Percentiles rank a stretch among this genome's conserved stretches.
Conservation (phyloP, 2,797 vertebrate genomes). For the Epinephelus awoara region DNA sequence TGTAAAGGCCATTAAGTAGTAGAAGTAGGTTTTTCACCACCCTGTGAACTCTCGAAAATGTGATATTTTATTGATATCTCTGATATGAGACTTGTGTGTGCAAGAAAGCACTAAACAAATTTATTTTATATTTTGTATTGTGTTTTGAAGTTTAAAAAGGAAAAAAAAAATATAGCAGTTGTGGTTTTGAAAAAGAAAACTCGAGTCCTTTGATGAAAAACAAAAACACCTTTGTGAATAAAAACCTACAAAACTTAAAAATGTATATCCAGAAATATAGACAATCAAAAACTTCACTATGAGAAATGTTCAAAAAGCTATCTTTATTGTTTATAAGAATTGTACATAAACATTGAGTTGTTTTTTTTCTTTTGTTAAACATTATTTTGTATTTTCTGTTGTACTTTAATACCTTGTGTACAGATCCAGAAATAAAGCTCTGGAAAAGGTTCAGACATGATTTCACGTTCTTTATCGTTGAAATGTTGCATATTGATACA, state of each 20-base stretch:
- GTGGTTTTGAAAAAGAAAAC: conserved; percentile 78
- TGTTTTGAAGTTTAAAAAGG: conserved; percentile 83
- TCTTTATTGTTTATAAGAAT: conserved; percentile 98
- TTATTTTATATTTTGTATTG: conserved; percentile 87
- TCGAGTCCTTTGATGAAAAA: conserved; percentile 74
- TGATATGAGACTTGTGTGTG: conserved; percentile 82
- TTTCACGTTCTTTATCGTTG: conserved; percentile 14
- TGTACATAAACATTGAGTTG: conserved; percentile 96
- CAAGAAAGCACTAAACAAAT: conserved; percentile 83
- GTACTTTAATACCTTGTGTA: conserved; percentile 99
- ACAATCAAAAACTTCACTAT: conserved; percentile 98
- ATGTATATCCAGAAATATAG: conserved; percentile 91
- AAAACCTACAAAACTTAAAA: conserved; percentile 85
- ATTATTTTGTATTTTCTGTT: conserved; percentile 99
- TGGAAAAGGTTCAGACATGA: conserved; percentile 89
- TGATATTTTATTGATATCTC: conserved; percentile 86
- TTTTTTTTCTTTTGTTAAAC: conserved; percentile 91
- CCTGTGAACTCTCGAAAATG: conserved; percentile 85
- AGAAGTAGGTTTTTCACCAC: conserved; percentile 83
- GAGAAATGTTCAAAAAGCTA: conserved; percentile 94
- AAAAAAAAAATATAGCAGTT: conserved; percentile 71
- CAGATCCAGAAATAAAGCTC: conserved; percentile 99
- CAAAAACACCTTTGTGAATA: conserved; percentile 85
- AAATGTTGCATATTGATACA: no score
- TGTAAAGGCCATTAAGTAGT: conserved; percentile 90